Evolutionary conservation across 2,888 invertebrate genomes (phyloP).

Genomic region (Notodonta ziczac): DNA sequence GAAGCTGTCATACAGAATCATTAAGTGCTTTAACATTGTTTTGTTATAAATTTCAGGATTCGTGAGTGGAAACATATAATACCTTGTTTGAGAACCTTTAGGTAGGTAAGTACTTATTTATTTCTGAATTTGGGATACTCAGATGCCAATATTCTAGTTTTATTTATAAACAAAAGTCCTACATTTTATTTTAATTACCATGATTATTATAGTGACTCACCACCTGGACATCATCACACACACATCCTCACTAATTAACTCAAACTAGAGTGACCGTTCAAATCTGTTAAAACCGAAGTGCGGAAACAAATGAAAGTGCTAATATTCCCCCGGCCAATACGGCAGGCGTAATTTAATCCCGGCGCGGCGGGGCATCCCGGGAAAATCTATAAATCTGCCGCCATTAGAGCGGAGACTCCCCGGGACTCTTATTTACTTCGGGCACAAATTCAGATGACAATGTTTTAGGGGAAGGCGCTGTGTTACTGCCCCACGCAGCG

Average conservation of each 20-base stretch:
- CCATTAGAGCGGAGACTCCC: conserved; percentile 80
- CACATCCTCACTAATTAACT: conserved; percentile 23
- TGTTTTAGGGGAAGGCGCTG: conserved; percentile 83
- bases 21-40: neutral
- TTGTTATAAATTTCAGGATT: too few relatives aligned
- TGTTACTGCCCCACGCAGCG: conserved; percentile 70
- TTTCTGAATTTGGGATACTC: too few relatives aligned
- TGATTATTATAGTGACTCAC: too few relatives aligned
- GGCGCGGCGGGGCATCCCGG: conserved; percentile 77
- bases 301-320: conserved; percentile 79
- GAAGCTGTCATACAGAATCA: conserved; percentile 9
- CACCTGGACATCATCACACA: too few relatives aligned
- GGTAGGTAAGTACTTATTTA: too few relatives aligned
- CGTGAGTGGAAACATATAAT: too few relatives aligned
- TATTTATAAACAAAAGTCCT: too few relatives aligned
- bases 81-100: too few relatives aligned
- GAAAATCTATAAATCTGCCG: conserved; percentile 85
- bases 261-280: conserved; percentile 59
- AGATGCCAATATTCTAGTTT: too few relatives aligned
- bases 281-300: conserved; percentile 67
- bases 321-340: conserved; percentile 81
- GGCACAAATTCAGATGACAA: conserved; percentile 85
- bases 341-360: conserved; percentile 82
- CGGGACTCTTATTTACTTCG: conserved; percentile 84
- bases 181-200: too few relatives aligned